Evolutionary conservation across 2,888 invertebrate species (phyloP).

Genomic region (Galeruca laticollis): DNA sequence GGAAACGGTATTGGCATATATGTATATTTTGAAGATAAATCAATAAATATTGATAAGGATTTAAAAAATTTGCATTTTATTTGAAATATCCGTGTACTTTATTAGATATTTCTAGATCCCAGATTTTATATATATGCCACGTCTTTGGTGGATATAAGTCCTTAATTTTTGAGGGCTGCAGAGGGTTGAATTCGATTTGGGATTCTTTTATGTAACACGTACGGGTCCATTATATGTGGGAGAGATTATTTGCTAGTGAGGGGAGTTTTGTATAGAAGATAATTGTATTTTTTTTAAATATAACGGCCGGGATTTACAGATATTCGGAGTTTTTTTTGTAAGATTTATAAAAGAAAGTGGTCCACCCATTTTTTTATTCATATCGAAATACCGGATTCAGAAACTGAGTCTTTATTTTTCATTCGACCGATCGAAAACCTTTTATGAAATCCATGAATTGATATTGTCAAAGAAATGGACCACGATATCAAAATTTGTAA

Average conservation of each 20-base stretch:
- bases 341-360: neutral
- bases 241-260: conserved; percentile 40
- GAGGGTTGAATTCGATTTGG: conserved; percentile 52
- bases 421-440: neutral
- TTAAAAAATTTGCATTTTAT: too few relatives aligned
- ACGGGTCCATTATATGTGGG: conserved; percentile 28
- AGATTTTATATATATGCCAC: conserved; percentile 7
- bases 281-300: conserved; percentile 26
- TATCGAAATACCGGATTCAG: neutral
- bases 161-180: conserved; percentile 54
- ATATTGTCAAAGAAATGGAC: too few relatives aligned
- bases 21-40: too few relatives aligned
- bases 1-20: too few relatives aligned
- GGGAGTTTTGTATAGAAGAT: conserved; percentile 30
- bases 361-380: conserved; percentile 4
- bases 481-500: too few relatives aligned
- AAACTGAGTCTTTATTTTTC: neutral
- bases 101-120: neutral
- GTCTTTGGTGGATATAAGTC: conserved; percentile 54
- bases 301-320: conserved; percentile 27
- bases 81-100: neutral
- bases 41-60: too few relatives aligned
- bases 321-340: conserved; percentile 9
- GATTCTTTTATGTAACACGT: conserved; percentile 45
- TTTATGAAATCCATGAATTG: too few relatives aligned